A percentile compares a stretch with the other conserved stretches of the same genome.
Evolutionary conservation across 1,140 invertebrate genomes (phyloP).

Genomic region (Apis dorsata): DNA sequence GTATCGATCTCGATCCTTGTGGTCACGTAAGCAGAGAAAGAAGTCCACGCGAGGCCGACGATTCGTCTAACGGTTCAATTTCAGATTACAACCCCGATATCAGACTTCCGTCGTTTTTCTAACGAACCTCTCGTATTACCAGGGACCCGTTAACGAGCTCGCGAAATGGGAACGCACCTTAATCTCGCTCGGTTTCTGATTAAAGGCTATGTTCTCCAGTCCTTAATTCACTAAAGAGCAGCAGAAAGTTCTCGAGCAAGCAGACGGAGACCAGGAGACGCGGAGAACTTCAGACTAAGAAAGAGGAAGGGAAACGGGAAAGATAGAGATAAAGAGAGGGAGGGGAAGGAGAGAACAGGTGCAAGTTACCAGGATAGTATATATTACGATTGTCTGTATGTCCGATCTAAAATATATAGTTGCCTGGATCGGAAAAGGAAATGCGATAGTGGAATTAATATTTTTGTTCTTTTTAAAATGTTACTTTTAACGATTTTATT

Average conservation of each 20-base stretch:
- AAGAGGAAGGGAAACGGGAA: neutral
- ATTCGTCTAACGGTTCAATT: slow-evolving; percentile 45
- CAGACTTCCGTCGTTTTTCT: slow-evolving; percentile 43
- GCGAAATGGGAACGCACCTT: slow-evolving; percentile 51
- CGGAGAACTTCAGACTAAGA: slow-evolving; percentile 9
- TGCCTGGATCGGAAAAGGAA: neutral
- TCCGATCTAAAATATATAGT: slow-evolving; percentile 21
- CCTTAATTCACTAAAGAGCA: slow-evolving; percentile 49
- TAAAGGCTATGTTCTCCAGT: slow-evolving; percentile 51
- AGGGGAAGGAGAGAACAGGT: slow-evolving; percentile 21
- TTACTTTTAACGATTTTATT: neutral
- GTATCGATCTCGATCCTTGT: neutral
- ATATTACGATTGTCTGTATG: neutral
- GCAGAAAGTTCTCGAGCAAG: slow-evolving; percentile 38
- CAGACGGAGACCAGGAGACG: slow-evolving; percentile 40
- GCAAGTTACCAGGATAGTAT: slow-evolving; percentile 32
- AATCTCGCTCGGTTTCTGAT: slow-evolving; percentile 52
- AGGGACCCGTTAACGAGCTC: slow-evolving; percentile 45
- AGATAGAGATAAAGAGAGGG: too few species aligned
- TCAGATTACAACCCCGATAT: slow-evolving; percentile 39
- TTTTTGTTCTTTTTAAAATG: neutral
- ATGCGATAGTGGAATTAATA: neutral
- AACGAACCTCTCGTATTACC: slow-evolving; percentile 44
- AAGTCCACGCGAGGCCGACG: neutral
- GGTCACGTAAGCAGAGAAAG: neutral